Base-by-base conservation (phyloP, 2,888 invertebrate genomes). In the Mesorhabditis belari region DNA sequence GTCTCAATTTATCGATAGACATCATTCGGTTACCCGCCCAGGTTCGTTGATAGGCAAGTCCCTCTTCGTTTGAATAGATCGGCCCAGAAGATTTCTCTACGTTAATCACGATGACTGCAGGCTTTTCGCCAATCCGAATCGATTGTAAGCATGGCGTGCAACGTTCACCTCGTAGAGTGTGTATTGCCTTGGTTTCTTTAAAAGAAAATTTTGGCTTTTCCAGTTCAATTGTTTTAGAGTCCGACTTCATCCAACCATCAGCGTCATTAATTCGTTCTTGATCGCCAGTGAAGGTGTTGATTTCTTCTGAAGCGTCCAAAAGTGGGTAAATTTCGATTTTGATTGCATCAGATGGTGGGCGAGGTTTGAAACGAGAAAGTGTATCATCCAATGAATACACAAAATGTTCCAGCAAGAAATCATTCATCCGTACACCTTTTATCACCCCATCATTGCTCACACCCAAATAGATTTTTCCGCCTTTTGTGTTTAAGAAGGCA, bases 401-500 rank as follows among this genome's bases (percentile, higher is more conserved):
- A 9, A 35, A n/a, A n/a, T 35, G 44, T 9, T 35, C 44, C 44
- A 35, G n/a, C 44, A 35, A 35, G 12, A 35, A 17, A 17, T n/a
- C 44, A n/a, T 35, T 35, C 44, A 35, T 35, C 44, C 12, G 44
- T n/a, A n/a, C n/a, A 0, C 44, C 44, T 35, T n/a, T 9, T 9
- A 35, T 17, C 12, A 35, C 12, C n/a, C 44, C 44, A 9, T 58
- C 56, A 29, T 69, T 69, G 49, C 65, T 64, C 2, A 72, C 65
- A 24, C 72, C 72, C 23, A 72, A 51, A 25, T 62, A 69, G 9
- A 72, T 58, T 3, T 58, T 55, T 1, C 72, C 72, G 19, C 72
- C 72, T 28, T 63, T 60, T 5, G 70, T 67, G 56, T 72, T 72
- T 26, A 72, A 57, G 58, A 70, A 70, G 1, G 70, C 66, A 57